Evolutionary conservation across 2,888 invertebrate species (phyloP).

Genomic region (Nephrotoma flavescens): DNA sequence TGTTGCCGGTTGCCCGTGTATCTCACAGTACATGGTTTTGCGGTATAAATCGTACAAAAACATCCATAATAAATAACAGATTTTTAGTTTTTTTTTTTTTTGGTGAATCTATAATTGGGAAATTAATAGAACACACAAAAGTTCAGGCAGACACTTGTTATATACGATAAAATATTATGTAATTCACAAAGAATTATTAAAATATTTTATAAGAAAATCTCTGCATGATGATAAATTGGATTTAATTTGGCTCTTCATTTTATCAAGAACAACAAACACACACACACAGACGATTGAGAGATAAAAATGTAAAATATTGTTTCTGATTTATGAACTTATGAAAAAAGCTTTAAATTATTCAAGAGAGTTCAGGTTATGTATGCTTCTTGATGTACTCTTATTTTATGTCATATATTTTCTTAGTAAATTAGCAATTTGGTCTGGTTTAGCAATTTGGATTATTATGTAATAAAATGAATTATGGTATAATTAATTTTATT

Average conservation of each 20-base stretch:
- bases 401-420: neutral
- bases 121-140: neutral
- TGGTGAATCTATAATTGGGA: neutral
- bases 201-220: neutral
- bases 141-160: neutral
- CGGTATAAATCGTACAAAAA: neutral
- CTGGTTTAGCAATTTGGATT: neutral
- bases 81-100: neutral
- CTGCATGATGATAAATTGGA: neutral
- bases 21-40: neutral
- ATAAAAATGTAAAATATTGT: neutral
- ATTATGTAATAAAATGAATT: neutral
- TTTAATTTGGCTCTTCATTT: neutral
- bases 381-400: too few relatives aligned
- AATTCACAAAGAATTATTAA: neutral
- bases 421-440: neutral
- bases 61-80: neutral
- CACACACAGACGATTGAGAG: neutral
- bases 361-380: neutral
- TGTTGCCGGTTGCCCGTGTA: neutral
- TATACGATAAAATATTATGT: neutral
- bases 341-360: neutral
- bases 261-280: neutral
- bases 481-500: neutral
- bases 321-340: neutral